Base-by-base conservation (phyloP, 1,140 invertebrate species). In the Euura saliciscinereae region DNA sequence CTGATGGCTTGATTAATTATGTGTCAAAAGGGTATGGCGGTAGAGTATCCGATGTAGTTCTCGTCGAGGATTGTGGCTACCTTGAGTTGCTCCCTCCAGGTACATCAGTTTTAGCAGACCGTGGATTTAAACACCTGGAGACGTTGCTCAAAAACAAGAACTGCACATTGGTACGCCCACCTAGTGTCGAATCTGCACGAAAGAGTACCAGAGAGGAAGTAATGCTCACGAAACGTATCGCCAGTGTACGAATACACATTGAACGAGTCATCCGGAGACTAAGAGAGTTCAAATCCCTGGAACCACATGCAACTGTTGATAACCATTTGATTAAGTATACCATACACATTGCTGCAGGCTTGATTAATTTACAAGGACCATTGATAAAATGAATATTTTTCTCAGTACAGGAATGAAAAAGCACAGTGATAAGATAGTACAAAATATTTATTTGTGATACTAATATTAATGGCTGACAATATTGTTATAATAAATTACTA, bases 1-100 rank as follows among this genome's bases (percentile, higher is more conserved):
- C 85, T 42, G 76, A 87, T 80, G 85, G 86, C 6, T 73, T 86
- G 3, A 77, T 87, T 7, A 85, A 82, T 78, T 88, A 77, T 78
- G 75, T 87, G 71, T 88, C 85, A 6, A 45, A 73, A 69, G 84
- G 83, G 0, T 87, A 75, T 80, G 83, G 81, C 67, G 87, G 87
- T 6, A 78, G 84, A 79, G 72, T 72, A 3, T 78, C 73, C 64
- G 85, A 87, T 74, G 75, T 71, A 68, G 66, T 72, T 70, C 75
- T 87, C 4, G 76, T 86, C 0, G 80, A 88, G 78, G 65, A 79
- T 43, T 80, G 78, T 77, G 77, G 78, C 11, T 87, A 81, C 79
- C 68, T 86, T 68, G 72, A 83, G 59, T 67, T 73, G 66, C 65
- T 85, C 46, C 71, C 71, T 28, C 64, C 69, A 7, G 76, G 73